Conservation (phyloP, 2,888 invertebrate genomes). For the Pterostichus madidus region DNA sequence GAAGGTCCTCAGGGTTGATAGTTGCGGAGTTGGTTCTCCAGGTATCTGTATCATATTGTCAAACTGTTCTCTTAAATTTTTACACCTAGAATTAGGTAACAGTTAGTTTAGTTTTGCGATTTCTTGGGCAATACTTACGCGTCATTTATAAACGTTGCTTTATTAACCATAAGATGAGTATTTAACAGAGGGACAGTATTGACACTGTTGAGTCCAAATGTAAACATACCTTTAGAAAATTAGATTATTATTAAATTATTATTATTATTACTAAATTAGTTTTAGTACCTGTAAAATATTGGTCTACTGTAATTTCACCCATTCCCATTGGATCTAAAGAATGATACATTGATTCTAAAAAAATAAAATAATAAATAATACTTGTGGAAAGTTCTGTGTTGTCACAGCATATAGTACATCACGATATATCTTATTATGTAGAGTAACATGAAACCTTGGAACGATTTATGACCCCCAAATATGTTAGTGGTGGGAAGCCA, state of each 20-base stretch:
- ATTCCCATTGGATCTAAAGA: constrained; percentile 40
- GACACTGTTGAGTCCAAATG: constrained; percentile 12
- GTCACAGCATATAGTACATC: too few species aligned
- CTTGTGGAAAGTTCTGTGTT: background rate
- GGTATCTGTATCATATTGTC: constrained; percentile 20
- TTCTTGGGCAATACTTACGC: constrained; percentile 29
- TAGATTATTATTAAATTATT: background rate
- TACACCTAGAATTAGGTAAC: background rate
- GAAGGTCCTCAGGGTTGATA: background rate
- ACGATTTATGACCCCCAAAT: too few species aligned
- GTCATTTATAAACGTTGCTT: constrained; percentile 33
- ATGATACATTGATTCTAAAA: constrained; percentile 44
- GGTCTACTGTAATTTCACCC: constrained; percentile 9
- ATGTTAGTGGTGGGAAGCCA: too few species aligned
- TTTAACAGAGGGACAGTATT: background rate
- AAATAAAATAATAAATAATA: constrained; percentile 24
- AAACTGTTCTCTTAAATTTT: constrained; percentile 11
- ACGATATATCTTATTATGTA: too few species aligned
- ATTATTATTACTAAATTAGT: background rate
- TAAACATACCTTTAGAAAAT: constrained; percentile 27
- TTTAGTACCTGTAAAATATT: constrained; percentile 45
- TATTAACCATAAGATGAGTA: background rate
- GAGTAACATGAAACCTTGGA: too few species aligned
- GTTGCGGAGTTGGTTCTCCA: background rate
- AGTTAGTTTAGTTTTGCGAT: background rate